phyloP scores from a whole-genome alignment of 2,113 vertebrate genomes.

The Redunca redunca region DNA sequence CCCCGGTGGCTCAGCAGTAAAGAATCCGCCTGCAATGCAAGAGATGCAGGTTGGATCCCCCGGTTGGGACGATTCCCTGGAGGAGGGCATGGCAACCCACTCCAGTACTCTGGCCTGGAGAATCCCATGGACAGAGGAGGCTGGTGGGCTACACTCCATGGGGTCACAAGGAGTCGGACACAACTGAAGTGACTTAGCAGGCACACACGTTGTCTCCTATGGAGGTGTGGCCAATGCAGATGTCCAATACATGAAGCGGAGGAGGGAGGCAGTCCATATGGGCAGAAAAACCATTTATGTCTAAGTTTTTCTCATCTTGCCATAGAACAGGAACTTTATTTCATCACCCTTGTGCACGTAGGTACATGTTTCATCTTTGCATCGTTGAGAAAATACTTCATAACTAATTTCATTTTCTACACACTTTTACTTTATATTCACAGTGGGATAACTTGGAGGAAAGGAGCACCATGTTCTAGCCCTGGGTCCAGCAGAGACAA shows the following conservation, averaged over 20 bases:
- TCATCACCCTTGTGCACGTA: background rate
- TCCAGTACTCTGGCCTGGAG: background rate
- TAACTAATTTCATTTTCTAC: rapidly evolving
- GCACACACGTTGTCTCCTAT: background rate
- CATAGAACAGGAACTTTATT: background rate
- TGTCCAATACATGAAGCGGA: background rate
- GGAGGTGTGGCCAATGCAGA: background rate
- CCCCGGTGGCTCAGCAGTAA: background rate
- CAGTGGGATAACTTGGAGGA: no score
- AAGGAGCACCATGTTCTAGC: background rate
- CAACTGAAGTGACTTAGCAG: background rate
- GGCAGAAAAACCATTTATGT: background rate
- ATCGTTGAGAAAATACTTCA: rapidly evolving
- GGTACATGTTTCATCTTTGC: background rate
- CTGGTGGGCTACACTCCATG: background rate
- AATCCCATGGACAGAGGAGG: background rate
- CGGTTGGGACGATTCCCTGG: background rate
- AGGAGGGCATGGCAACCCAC: background rate
- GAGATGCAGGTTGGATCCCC: background rate
- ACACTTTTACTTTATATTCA: rapidly evolving
- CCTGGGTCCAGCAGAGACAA: background rate
- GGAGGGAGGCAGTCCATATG: background rate
- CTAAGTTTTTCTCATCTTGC: background rate
- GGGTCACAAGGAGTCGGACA: background rate
- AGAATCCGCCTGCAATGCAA: background rate